Conservation (phyloP, 2,797 vertebrate genomes). For the Poeciliopsis infans region DNA sequence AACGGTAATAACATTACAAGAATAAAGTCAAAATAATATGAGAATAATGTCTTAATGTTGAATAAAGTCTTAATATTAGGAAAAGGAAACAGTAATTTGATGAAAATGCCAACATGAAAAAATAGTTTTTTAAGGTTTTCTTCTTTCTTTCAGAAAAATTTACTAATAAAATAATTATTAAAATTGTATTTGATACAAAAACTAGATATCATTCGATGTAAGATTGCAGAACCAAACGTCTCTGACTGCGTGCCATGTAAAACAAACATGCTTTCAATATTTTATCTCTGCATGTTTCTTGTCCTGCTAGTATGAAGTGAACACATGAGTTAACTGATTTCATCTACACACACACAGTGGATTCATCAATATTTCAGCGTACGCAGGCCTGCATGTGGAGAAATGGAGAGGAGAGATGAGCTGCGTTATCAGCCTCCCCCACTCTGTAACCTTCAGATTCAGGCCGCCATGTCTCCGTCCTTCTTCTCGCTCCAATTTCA, state of each 20-base stretch:
- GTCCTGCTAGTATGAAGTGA: neutral
- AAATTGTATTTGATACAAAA: neutral
- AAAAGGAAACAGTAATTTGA: no score
- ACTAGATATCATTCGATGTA: neutral
- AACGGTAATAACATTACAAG: no score
- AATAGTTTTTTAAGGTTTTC: no score
- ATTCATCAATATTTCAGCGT: conserved; percentile 81
- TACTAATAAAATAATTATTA: no score
- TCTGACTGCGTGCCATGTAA: neutral
- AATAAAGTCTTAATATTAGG: no score
- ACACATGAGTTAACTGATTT: neutral
- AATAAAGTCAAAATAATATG: no score
- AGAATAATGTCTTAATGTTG: no score
- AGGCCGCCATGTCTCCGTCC: neutral
- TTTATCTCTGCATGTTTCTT: neutral
- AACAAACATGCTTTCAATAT: conserved; percentile 9
- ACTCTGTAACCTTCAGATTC: conserved; percentile 15
- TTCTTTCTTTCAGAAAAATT: no score
- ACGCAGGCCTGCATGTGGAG: conserved; percentile 62
- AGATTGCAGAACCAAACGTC: neutral
- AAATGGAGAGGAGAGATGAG: conserved; percentile 63
- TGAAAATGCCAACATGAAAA: no score
- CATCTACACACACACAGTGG: conserved; percentile 23
- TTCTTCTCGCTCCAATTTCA: conserved; percentile 53
- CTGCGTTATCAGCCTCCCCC: conserved; percentile 23